phyloP scores from a whole-genome alignment of 1,140 invertebrate genomes.

The Drosophila carrolli region DNA sequence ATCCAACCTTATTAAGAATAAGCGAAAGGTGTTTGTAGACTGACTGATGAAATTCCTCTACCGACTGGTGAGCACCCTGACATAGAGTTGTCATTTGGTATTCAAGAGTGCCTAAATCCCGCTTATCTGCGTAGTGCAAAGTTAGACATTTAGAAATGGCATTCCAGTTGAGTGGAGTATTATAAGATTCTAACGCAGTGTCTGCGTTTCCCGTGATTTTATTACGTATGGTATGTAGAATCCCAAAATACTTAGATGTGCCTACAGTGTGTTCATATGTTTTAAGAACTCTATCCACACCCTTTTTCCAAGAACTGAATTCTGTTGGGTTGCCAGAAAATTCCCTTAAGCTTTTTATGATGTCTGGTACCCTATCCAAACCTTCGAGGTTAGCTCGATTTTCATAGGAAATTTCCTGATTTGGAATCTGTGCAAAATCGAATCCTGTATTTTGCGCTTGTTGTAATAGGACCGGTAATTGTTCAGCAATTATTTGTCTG shows the following conservation, averaged over 20 bases:
- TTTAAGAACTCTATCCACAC: slow-evolving; percentile 14
- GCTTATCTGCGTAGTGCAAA: slow-evolving; percentile 40
- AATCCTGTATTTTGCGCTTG: not conserved
- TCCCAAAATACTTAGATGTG: slow-evolving; percentile 45
- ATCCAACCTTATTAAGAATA: slow-evolving; percentile 45
- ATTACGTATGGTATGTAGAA: slow-evolving; percentile 29
- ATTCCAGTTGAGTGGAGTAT: slow-evolving; percentile 34
- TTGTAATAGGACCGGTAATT: not conserved
- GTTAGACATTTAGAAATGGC: slow-evolving; percentile 26
- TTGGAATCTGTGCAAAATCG: not conserved
- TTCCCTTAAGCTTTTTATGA: slow-evolving; percentile 16
- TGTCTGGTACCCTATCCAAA: slow-evolving; percentile 13
- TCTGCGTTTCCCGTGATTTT: slow-evolving; percentile 36
- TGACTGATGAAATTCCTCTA: slow-evolving; percentile 38
- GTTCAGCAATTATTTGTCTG: not conserved
- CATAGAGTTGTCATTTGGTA: slow-evolving; percentile 19
- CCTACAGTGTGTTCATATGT: not conserved
- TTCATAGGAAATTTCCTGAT: slow-evolving; percentile 2
- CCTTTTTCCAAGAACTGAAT: slow-evolving; percentile 3
- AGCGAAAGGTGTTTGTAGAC: slow-evolving; percentile 40
- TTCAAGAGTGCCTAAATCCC: slow-evolving; percentile 31
- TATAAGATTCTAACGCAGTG: slow-evolving; percentile 38
- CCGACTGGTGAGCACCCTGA: slow-evolving; percentile 15
- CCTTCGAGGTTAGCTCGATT: not conserved
- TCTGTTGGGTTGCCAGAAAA: slow-evolving; percentile 1